Conservation (phyloP, 2,797 vertebrate species). For the Sciurus carolinensis region DNA sequence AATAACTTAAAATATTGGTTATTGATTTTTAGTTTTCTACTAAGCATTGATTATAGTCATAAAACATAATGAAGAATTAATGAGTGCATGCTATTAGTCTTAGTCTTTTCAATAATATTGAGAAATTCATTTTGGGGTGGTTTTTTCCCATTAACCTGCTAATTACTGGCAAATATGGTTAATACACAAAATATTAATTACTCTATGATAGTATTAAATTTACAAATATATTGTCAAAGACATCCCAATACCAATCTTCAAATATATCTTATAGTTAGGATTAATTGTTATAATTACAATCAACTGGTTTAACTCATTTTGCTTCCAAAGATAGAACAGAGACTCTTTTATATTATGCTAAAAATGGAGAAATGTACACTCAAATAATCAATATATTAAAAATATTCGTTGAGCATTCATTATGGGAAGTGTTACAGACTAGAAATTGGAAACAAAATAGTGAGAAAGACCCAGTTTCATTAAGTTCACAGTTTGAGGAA, state of each 20-base stretch:
- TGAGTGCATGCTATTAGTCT: slow-evolving; percentile 73
- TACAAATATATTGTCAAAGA: slow-evolving; percentile 80
- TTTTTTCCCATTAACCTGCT: slow-evolving; percentile 79
- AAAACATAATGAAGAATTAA: slow-evolving; percentile 88
- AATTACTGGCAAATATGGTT: slow-evolving; percentile 86
- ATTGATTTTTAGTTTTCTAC: slow-evolving; percentile 80
- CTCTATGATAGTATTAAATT: slow-evolving; percentile 84
- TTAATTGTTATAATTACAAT: neutral
- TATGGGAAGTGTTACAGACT: neutral
- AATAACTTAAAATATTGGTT: slow-evolving; percentile 61
- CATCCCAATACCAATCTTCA: slow-evolving; percentile 79
- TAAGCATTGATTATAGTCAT: slow-evolving; percentile 82
- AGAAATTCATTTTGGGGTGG: slow-evolving; percentile 82
- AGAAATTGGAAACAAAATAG: neutral
- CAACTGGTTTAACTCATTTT: neutral
- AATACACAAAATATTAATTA: slow-evolving; percentile 84
- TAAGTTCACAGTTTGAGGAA: neutral
- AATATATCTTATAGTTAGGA: slow-evolving; percentile 79
- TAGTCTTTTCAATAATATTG: slow-evolving; percentile 84
- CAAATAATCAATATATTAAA: neutral
- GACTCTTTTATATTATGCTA: neutral
- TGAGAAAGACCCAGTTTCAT: neutral
- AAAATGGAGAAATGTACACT: neutral
- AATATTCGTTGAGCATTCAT: neutral
- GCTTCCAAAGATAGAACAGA: neutral